Evolutionary conservation across 2,113 vertebrate genomes (phyloP), one percentile per base, ranked within the genome.

Genomic region (Pseudorasbora parva): DNA sequence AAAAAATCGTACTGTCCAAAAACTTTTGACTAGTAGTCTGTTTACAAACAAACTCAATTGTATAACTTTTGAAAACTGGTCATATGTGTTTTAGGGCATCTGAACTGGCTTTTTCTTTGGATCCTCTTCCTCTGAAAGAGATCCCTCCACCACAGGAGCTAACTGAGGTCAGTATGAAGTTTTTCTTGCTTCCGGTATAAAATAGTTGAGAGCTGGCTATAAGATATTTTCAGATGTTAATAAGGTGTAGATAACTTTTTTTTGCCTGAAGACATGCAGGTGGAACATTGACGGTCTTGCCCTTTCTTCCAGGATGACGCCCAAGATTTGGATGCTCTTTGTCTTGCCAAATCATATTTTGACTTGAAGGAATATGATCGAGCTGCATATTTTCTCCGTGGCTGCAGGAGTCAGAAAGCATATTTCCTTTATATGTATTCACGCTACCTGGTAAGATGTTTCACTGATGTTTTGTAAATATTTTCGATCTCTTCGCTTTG

Each of bases 391-490:
- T 99, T 99, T 73, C 94, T 99, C 19, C 95, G 96, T 62, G 97
- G 95, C 83, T 99, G 98, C 91, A 95, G 95, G 90, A 99, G 98
- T 90, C 96, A 96, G 90, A 99, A 99, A 89, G 97, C 98, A 33
- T 99, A 99, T 90, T 99, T 99, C 87, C 90, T 99, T 43, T 99
- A 97, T 86, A 99, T 99, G 98, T 99, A 99, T 90, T 99, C 98
- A 51, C 96, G 97, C 90, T 99, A 99, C 83, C 92, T 99, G 96
- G 98, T 99, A 92, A 96, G 96, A 54, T 33, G 41, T 3, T 57
- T 77, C 1, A 2, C 4, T 14, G 8, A 41, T 8, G 17, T 12
- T 15, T 57, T 23, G 30, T 17, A 56, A 10, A 68, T 68, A 1
- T 68, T 68, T 37, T 33, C 21, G 9, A 59, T 59, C 56, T 1